Percentiles rank a stretch among this genome's conserved stretches.
These are phyloP conservation scores for Sceloporus tristichus DNA, from an alignment of 2,113 vertebrate species.

Conservation along the genomic window DNA sequence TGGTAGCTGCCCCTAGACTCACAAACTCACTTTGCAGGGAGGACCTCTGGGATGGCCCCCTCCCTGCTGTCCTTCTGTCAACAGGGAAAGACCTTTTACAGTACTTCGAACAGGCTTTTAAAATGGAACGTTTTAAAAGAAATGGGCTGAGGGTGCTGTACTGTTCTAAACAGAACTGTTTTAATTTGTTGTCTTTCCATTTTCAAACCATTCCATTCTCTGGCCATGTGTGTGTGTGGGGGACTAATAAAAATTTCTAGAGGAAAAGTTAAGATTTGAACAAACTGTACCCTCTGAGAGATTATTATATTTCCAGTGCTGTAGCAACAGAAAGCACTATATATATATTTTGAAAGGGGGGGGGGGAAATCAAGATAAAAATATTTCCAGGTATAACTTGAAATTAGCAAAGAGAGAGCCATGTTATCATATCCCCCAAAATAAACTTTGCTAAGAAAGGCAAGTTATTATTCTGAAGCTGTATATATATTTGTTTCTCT, in stretches of 20 bases:
- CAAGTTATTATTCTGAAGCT: constrained; percentile 51
- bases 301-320: background rate
- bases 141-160: no score
- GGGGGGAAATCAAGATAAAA: constrained; percentile 4
- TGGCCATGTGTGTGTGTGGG: background rate
- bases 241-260: no score
- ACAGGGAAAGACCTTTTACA: no score
- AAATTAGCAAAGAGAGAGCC: constrained; percentile 45
- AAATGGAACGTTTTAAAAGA: no score
- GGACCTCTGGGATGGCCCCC: no score
- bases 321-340: background rate
- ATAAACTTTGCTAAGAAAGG: constrained; percentile 21
- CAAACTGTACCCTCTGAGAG: constrained; percentile 14
- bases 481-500: constrained; percentile 17
- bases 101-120: no score
- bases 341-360: no score
- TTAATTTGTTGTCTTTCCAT: background rate
- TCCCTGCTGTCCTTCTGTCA: no score
- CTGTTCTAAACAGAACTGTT: no score
- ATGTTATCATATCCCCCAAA: constrained; percentile 25
- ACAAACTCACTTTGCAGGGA: no score
- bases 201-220: background rate
- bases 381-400: background rate
- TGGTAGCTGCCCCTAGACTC: no score
- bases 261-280: background rate